These are phyloP conservation scores for Pseudochromis fuscus DNA, from an alignment of 2,797 vertebrate genomes.

Conservation along the genomic window DNA sequence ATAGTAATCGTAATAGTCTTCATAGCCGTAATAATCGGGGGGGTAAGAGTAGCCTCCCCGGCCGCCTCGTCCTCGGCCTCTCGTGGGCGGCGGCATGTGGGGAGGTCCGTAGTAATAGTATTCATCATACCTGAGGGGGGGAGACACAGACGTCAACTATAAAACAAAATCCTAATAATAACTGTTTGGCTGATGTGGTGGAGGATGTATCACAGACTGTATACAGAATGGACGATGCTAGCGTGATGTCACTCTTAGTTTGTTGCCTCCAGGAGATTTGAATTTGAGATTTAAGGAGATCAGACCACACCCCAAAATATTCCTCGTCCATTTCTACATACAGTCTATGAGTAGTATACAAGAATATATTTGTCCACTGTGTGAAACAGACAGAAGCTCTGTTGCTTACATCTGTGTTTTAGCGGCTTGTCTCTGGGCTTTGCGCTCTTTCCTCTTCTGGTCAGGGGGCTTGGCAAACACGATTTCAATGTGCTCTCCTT, in stretches of 20 bases:
- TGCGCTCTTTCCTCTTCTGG: slow-evolving; percentile 99
- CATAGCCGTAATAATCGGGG: slow-evolving; percentile 97
- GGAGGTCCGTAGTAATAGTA: slow-evolving; percentile 99
- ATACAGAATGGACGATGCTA: no score
- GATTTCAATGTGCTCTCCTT: slow-evolving; percentile 99
- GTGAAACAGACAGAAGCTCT: no score
- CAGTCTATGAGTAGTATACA: no score
- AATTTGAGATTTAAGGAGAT: no score
- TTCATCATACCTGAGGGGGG: slow-evolving; percentile 94
- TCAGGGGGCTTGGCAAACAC: slow-evolving; percentile 99
- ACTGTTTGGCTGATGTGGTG: no score
- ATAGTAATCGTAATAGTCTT: slow-evolving; percentile 99
- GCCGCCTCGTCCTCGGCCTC: slow-evolving; percentile 94
- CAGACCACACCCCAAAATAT: no score
- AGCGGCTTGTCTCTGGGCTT: slow-evolving; percentile 98
- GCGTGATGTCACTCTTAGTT: no score
- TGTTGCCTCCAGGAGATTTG: no score
- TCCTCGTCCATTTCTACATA: no score
- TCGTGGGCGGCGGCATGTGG: slow-evolving; percentile 96
- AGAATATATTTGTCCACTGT: no score
- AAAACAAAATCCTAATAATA: no score
- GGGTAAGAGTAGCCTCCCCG: slow-evolving; percentile 96
- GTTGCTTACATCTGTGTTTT: slow-evolving; percentile 96
- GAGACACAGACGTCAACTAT: slow-evolving; percentile 1
- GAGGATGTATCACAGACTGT: no score